Evolutionary conservation across 2,113 vertebrate genomes (phyloP), one percentile per base, ranked within the genome.

Genomic region (Siniperca knerii): DNA sequence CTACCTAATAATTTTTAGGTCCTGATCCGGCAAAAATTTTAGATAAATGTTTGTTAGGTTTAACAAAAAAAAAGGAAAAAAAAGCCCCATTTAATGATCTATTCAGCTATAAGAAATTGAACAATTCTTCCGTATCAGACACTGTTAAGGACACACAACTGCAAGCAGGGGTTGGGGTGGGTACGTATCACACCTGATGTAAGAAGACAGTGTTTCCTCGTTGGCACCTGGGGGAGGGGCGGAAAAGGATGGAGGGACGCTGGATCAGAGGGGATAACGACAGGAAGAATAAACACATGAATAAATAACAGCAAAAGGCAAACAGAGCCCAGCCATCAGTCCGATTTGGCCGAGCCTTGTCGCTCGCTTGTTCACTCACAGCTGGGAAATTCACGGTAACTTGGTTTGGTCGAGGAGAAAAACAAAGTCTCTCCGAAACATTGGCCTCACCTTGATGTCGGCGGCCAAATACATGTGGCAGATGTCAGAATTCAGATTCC

Each of bases 281-380:
- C 89, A 93, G 92, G 87, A 90, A 87, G 89, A 92, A 92, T 91
- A 92, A 91, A 92, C 89, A 93, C 91, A 90, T 93, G 90, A 93
- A 94, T 94, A 93, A 94, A 94, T 94, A 94, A 94, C 85, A 82
- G 89, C 84, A 91, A 92, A 94, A 93, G 88, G 90, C 92, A 92
- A 94, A 93, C 89, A 85, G 90, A 91, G 88, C 90, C 61, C 77
- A 74, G 88, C 92, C 90, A 91, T 94, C 92, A 90, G 86, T 89
- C 76, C 81, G 88, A 93, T 93, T 93, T 92, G 87, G 90, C 87
- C 62, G 81, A 92, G 89, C 52, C 91, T 88, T 54, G 82, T 93
- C 87, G 81, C 88, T 61, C 37, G 77, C 82, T 84, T 25, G 52
- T 58, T 91, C 82, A 60, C 86, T 91, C 91, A 77, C 85, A 92